These are phyloP conservation scores for Diceros bicornis DNA, from an alignment of 2,797 vertebrate genomes.

Conservation along the genomic window DNA sequence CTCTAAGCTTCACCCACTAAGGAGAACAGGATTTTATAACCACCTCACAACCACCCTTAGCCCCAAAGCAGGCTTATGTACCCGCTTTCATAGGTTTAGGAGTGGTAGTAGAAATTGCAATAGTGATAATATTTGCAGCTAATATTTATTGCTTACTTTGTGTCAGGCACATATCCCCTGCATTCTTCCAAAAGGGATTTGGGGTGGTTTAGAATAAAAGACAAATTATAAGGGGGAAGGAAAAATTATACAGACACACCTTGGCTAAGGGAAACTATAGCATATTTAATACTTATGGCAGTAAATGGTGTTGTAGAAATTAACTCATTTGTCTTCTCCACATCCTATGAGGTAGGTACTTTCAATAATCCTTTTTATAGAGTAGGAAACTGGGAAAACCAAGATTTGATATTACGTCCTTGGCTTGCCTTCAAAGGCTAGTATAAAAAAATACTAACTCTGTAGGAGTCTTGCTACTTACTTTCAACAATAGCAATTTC, in stretches of 20 bases:
- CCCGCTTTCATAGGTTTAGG: not conserved
- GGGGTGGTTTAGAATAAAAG: not conserved
- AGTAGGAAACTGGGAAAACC: slow-evolving; percentile 23
- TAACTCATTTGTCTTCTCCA: not conserved
- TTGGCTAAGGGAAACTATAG: not conserved
- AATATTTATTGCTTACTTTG: not conserved
- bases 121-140: not conserved
- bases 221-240: not conserved
- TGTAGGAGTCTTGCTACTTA: not conserved
- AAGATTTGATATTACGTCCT: not conserved
- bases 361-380: slow-evolving; percentile 27
- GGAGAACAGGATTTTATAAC: not conserved
- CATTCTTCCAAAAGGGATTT: not conserved
- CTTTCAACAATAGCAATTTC: slow-evolving; percentile 52
- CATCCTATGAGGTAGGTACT: not conserved
- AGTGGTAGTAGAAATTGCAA: not conserved
- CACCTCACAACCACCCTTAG: not conserved
- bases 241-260: not conserved
- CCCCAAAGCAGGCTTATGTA: not conserved
- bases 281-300: not conserved
- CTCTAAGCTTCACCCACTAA: not conserved
- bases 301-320: not conserved
- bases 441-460: not conserved
- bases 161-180: not conserved
- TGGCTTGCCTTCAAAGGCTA: slow-evolving; percentile 44